Conservation (phyloP, 2,797 vertebrate species). For the Sebastes hubbsi region DNA sequence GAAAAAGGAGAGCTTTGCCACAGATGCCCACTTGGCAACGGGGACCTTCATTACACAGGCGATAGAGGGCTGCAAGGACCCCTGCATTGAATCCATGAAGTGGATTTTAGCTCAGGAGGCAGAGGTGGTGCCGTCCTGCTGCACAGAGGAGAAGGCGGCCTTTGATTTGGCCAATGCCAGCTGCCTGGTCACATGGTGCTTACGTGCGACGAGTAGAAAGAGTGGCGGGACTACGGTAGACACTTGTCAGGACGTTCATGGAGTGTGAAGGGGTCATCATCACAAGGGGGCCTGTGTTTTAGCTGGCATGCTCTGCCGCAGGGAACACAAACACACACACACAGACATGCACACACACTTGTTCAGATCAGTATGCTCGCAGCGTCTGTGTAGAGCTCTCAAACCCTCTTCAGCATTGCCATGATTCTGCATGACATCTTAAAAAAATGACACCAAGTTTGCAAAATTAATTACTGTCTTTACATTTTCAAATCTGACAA, state of each 20-base stretch:
- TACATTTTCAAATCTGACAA: background rate
- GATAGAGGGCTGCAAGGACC: conserved; percentile 1
- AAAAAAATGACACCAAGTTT: background rate
- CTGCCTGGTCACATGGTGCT: conserved; percentile 70
- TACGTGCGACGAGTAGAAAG: conserved; percentile 55
- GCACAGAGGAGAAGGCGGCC: conserved; percentile 59
- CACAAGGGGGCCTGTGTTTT: conserved; percentile 69
- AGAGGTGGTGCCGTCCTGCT: conserved; percentile 26
- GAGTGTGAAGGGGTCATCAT: conserved; percentile 59
- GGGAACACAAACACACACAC: conserved; percentile 4
- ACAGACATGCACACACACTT: conserved; percentile 1
- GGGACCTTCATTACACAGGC: conserved; percentile 1
- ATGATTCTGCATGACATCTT: background rate
- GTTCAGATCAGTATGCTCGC: conserved; percentile 22
- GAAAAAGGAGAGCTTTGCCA: conserved; percentile 30
- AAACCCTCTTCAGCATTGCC: background rate
- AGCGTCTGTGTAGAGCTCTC: background rate
- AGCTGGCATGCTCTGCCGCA: conserved; percentile 28
- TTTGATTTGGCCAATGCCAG: conserved; percentile 69
- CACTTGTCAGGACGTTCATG: conserved; percentile 58
- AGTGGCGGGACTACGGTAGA: conserved; percentile 35
- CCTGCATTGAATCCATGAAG: conserved; percentile 15
- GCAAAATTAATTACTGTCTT: background rate
- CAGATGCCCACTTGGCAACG: conserved; percentile 42
- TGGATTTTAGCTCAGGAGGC: conserved; percentile 27